Evolutionary conservation across 2,113 vertebrate genomes (phyloP).

Genomic region (Zosterops hypoxanthus): DNA sequence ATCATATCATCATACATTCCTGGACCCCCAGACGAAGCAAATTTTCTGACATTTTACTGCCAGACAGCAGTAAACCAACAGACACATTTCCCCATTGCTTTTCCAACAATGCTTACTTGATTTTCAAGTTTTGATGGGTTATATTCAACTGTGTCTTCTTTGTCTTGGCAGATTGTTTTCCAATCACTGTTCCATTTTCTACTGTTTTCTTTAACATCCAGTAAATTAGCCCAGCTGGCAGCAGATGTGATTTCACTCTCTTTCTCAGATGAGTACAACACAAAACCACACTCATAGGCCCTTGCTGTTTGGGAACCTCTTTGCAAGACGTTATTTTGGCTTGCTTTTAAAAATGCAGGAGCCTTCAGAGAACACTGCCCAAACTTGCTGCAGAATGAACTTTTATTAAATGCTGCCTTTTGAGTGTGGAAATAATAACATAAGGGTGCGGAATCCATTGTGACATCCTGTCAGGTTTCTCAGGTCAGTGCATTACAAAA

Average conservation of each 20-base stretch:
- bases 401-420: background rate
- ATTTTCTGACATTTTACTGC: background rate
- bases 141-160: background rate
- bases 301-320: background rate
- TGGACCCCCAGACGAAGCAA: background rate
- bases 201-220: background rate
- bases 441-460: accelerated
- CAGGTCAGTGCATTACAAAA: background rate
- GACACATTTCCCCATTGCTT: background rate
- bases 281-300: background rate
- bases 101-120: background rate
- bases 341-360: background rate
- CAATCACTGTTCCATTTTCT: background rate
- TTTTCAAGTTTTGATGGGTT: background rate
- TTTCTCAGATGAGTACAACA: background rate
- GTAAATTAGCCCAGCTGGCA: background rate
- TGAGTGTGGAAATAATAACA: background rate
- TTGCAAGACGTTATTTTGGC: background rate
- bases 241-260: background rate
- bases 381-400: background rate
- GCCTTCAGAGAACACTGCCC: background rate
- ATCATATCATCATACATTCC: background rate
- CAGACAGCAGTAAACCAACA: background rate
- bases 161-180: background rate
- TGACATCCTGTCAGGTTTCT: background rate